These are phyloP conservation scores for Lucilia cuprina DNA, from an alignment of 1,140 invertebrate species.

Conservation along the genomic window DNA sequence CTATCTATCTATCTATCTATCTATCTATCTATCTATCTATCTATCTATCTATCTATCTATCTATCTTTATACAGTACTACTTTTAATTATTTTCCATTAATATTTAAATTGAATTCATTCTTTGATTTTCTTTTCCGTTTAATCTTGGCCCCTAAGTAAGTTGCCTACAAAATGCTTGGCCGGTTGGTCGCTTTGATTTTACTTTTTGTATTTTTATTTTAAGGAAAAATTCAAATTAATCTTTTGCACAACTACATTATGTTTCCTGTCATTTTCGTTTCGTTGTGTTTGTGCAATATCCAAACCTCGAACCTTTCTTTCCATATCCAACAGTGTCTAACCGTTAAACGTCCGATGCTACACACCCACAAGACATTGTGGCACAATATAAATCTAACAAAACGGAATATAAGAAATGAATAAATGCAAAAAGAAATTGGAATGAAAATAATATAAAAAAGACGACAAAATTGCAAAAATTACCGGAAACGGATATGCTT, in stretches of 20 bases:
- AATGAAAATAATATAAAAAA: neutral
- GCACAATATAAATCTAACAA: conserved; percentile 1
- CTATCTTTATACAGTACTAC: too few species aligned
- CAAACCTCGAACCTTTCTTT: neutral
- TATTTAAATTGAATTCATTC: neutral
- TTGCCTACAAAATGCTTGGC: neutral
- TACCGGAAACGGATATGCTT: conserved; percentile 34
- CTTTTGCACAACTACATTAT: conserved; percentile 33
- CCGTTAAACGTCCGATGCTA: conserved; percentile 18
- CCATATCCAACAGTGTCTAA: neutral
- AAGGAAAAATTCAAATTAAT: conserved; percentile 28
- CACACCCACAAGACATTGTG: conserved; percentile 1
- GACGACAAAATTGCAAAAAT: conserved; percentile 33
- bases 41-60: too few species aligned
- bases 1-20: too few species aligned
- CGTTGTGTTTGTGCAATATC: neutral
- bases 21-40: too few species aligned
- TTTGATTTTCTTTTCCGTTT: neutral
- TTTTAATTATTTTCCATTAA: neutral
- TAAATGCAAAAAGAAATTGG: neutral
- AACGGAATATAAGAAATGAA: neutral
- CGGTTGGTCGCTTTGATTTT: neutral
- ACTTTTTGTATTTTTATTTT: neutral
- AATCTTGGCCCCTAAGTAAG: neutral
- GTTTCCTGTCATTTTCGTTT: conserved; percentile 29